A percentile compares a stretch with the other conserved stretches of the same genome.
phyloP scores from a whole-genome alignment of 1,140 invertebrate species.

The Thalassaphorura encarpata region DNA sequence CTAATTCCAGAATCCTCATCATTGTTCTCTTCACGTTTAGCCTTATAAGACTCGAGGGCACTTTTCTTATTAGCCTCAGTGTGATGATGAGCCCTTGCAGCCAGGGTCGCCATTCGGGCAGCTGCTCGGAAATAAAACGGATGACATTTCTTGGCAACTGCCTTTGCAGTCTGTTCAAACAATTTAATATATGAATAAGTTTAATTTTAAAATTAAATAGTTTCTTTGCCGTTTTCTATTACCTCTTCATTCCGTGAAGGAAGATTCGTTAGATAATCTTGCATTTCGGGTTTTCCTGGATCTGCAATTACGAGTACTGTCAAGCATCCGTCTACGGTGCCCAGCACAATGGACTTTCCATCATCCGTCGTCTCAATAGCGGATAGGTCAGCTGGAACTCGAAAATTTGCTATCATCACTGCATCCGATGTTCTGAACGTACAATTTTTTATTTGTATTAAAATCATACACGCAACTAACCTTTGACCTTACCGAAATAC shows the following conservation, averaged over 20 bases:
- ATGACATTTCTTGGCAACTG: neutral
- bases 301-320: constrained; percentile 85
- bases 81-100: neutral
- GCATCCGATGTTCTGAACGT: constrained; percentile 63
- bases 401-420: constrained; percentile 81
- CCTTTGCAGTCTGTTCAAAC: neutral
- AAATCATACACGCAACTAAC: constrained; percentile 30
- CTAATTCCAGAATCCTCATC: too few species aligned
- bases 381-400: constrained; percentile 82
- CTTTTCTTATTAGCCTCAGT: neutral
- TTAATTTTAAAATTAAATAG: too few species aligned
- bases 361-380: constrained; percentile 71
- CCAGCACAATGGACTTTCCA: constrained; percentile 70
- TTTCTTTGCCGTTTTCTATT: constrained; percentile 24
- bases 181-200: too few species aligned
- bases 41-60: too few species aligned
- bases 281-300: constrained; percentile 51
- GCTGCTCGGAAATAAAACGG: neutral
- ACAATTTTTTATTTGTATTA: constrained; percentile 22
- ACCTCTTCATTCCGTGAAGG: constrained; percentile 62
- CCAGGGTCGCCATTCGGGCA: neutral
- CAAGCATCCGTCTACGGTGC: constrained; percentile 86
- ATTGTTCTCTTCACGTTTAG: too few species aligned
- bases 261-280: constrained; percentile 53
- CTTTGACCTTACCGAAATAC: constrained; percentile 68